These are phyloP conservation scores for Drosophila nr. fundita DNA, from an alignment of 2,888 invertebrate genomes.

Conservation along the genomic window DNA sequence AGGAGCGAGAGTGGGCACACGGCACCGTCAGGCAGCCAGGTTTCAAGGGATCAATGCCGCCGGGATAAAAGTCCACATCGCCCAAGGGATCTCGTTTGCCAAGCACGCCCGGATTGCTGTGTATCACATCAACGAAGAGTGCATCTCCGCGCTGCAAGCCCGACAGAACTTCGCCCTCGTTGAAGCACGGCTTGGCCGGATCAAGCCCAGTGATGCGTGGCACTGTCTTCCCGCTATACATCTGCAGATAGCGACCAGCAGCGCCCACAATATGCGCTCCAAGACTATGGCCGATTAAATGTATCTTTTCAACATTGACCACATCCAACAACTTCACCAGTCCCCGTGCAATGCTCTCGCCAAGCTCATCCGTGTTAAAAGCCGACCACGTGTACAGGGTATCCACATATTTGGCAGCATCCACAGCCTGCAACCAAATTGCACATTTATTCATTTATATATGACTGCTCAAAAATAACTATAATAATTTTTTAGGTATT, in stretches of 20 bases:
- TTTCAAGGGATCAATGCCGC: slow-evolving; percentile 79
- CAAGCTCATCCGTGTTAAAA: slow-evolving; percentile 83
- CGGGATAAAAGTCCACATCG: slow-evolving; percentile 84
- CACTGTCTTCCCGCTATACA: slow-evolving; percentile 69
- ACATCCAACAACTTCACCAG: slow-evolving; percentile 75
- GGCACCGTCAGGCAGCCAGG: slow-evolving; percentile 75
- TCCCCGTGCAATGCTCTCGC: slow-evolving; percentile 76
- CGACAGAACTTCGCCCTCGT: slow-evolving; percentile 81
- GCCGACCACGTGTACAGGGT: slow-evolving; percentile 84
- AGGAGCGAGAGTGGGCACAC: slow-evolving; percentile 82
- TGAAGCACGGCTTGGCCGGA: slow-evolving; percentile 85
- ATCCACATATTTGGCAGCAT: slow-evolving; percentile 81
- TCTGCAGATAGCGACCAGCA: slow-evolving; percentile 79
- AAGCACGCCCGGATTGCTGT: slow-evolving; percentile 83
- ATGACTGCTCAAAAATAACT: neutral
- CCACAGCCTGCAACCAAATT: slow-evolving; percentile 73
- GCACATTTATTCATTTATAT: neutral
- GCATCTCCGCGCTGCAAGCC: slow-evolving; percentile 84
- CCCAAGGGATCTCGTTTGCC: slow-evolving; percentile 83
- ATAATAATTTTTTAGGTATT: neutral
- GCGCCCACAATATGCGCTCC: slow-evolving; percentile 84
- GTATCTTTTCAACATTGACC: slow-evolving; percentile 78
- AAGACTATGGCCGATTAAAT: slow-evolving; percentile 84
- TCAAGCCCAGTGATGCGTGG: slow-evolving; percentile 84
- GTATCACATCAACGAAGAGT: slow-evolving; percentile 83